A percentile compares a stretch with the other conserved stretches of the same genome.
phyloP scores from a whole-genome alignment of 2,888 invertebrate species.

The Drymonia ruficornis region DNA sequence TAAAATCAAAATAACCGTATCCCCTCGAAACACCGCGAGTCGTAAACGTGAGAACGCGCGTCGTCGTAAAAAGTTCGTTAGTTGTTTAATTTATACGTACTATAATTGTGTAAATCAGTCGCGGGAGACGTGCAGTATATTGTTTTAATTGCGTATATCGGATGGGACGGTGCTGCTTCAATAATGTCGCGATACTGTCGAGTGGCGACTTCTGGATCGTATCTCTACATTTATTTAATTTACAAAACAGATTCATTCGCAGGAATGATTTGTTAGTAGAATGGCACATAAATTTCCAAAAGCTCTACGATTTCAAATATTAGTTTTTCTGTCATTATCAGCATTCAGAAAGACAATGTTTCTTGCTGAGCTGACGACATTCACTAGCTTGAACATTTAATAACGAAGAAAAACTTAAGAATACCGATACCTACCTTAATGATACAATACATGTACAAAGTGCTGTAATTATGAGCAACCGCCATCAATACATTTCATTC shows the following conservation, averaged over 20 bases:
- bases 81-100: conserved; percentile 60
- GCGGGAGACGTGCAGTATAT: conserved; percentile 21
- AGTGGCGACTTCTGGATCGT: conserved; percentile 25
- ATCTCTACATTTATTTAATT: neutral
- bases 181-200: conserved; percentile 25
- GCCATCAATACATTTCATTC: too few species aligned
- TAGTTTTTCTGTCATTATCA: neutral
- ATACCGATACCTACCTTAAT: too few species aligned
- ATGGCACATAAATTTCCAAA: conserved; percentile 4
- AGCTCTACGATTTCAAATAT: conserved; percentile 11
- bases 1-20: conserved; percentile 35
- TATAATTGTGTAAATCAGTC: conserved; percentile 61
- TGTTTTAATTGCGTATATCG: conserved; percentile 40
- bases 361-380: neutral
- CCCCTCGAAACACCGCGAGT: conserved; percentile 30
- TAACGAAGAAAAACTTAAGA: neutral
- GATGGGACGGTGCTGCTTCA: conserved; percentile 21
- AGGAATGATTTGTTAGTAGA: conserved; percentile 12
- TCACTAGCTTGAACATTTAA: neutral
- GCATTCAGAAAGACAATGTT: neutral
- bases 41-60: conserved; percentile 46
- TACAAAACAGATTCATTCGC: conserved; percentile 1
- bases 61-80: conserved; percentile 70
- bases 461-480: too few species aligned
- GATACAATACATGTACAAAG: too few species aligned